A percentile compares a stretch with the other conserved stretches of the same genome.
Conservation (phyloP, 2,797 vertebrate genomes). For the Orestias chungarensis region DNA sequence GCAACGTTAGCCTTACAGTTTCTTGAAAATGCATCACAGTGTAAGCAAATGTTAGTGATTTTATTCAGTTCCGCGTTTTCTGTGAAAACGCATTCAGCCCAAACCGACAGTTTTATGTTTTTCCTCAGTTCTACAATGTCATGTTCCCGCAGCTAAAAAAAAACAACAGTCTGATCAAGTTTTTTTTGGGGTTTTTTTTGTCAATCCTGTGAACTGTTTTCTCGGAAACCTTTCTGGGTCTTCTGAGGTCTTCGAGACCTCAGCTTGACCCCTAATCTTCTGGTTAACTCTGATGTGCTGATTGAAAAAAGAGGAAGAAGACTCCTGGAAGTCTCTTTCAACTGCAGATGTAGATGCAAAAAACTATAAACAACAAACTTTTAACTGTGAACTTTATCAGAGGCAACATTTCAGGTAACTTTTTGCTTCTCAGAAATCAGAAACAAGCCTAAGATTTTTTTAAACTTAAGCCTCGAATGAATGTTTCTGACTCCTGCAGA, state of each 20-base stretch:
- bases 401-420: background rate
- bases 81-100: background rate
- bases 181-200: background rate
- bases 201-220: background rate
- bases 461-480: too few relatives aligned
- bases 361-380: background rate
- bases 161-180: background rate
- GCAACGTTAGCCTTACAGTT: background rate
- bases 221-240: constrained; percentile 20
- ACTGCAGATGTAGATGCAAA: background rate
- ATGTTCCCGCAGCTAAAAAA: too few relatives aligned
- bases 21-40: background rate
- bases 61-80: background rate
- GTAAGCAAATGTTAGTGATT: too few relatives aligned
- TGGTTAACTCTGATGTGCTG: background rate
- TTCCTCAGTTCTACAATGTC: too few relatives aligned
- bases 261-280: constrained; percentile 7
- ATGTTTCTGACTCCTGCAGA: background rate
- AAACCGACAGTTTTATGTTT: too few relatives aligned
- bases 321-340: background rate
- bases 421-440: background rate
- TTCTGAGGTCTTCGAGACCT: constrained; percentile 4
- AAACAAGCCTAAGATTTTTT: too few relatives aligned
- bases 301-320: background rate
- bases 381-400: background rate